Conservation (phyloP, 2,888 invertebrate species). For the Ormyrus thymus region DNA sequence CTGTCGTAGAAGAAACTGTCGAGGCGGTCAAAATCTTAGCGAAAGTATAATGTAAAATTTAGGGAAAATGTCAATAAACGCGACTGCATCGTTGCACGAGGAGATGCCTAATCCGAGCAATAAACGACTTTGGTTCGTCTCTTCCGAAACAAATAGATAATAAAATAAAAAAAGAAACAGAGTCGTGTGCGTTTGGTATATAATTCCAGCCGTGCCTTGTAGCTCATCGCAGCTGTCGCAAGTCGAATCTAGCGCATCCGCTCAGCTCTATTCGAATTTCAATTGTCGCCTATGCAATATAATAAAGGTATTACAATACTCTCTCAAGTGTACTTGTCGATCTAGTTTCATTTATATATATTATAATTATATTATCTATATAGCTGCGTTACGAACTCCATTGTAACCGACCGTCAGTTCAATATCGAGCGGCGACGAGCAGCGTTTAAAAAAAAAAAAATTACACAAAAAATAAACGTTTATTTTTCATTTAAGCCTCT, state of each 20-base stretch:
- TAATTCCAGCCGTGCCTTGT: slow-evolving; percentile 53
- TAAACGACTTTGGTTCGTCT: slow-evolving; percentile 32
- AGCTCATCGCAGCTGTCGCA: slow-evolving; percentile 37
- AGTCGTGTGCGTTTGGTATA: slow-evolving; percentile 25
- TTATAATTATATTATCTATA: background rate
- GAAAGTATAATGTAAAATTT: slow-evolving; percentile 26
- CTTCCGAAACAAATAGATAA: slow-evolving; percentile 28
- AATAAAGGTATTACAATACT: slow-evolving; percentile 23
- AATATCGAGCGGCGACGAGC: no score
- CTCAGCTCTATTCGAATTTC: background rate
- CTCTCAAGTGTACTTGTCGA: background rate
- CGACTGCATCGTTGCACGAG: background rate
- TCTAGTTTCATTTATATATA: background rate
- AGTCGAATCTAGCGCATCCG: slow-evolving; percentile 1
- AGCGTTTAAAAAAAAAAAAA: no score
- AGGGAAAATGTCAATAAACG: background rate
- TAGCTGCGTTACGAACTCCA: no score
- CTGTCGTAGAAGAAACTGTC: slow-evolving; percentile 29
- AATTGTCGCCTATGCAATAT: slow-evolving; percentile 21
- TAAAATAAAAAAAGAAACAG: background rate
- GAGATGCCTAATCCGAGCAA: slow-evolving; percentile 21
- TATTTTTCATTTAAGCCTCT: no score
- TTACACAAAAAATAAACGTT: no score
- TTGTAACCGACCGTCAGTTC: no score
- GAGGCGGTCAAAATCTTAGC: slow-evolving; percentile 26